Evolutionary conservation across 1,140 invertebrate species (phyloP), one percentile per base, ranked within the genome.

Genomic region (Aphaenogaster floridana): DNA sequence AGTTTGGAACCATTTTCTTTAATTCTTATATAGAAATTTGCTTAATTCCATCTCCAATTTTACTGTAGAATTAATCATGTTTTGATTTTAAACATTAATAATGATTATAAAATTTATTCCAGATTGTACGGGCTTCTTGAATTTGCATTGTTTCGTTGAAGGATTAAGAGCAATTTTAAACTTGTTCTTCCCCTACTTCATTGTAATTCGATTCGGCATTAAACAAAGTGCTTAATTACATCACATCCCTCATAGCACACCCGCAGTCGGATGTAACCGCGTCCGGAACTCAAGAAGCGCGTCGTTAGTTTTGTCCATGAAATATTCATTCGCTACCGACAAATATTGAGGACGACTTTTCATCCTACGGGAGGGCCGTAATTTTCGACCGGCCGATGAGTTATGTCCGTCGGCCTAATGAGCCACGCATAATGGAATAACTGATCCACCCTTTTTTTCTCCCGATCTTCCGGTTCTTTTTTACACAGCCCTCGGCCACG

Each of bases 381-480:
- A 91, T 91, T 91, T 91, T 88, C 88, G 88, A 71, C 80, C 64
- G 77, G 34, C 57, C 89, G 76, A 84, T 89, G 88, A 90, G 48
- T 90, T 90, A 90, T 90, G 86, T 68, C 61, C 85, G 71, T 66
- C 17, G 59, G 42, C 71, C 78, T 90, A 90, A 90, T 90, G 89
- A 90, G 85, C 89, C 85, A 66, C 85, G 72, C 88, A 90, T 89
- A 90, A 90, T 90, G 89, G 86, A 90, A 90, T 88, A 90, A 90
- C 89, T 85, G 86, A 90, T 90, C 89, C 15, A 17, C 15, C 69
- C 71, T 36, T 64, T 54, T 74, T 77, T 64, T 72, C 74, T 21
- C 34, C 61, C 63, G 52, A 64, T 52, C 87, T 68, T 52, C 61
- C 48, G 21, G 45, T 89, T 52, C 36, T 42, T 68, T 68, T 69